Evolutionary conservation across 2,888 invertebrate genomes (phyloP).

Genomic region (Salticus scenicus): DNA sequence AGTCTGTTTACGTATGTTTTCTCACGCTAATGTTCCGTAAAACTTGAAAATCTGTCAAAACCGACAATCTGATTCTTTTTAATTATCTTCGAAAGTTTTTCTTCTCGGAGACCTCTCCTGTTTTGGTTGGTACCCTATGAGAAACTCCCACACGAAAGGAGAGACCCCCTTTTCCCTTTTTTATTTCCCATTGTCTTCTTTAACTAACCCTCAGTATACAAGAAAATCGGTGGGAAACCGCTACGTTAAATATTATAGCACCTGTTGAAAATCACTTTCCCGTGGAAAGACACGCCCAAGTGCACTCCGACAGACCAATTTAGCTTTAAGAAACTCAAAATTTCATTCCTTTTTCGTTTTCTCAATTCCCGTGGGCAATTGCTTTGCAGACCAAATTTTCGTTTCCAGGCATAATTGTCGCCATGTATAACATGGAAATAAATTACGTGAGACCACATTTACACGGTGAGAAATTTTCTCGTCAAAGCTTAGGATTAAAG

Average conservation of each 20-base stretch:
- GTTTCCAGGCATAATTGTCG: slow-evolving; percentile 31
- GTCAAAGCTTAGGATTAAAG: neutral
- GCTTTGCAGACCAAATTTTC: slow-evolving; percentile 24
- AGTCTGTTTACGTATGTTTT: too few species aligned
- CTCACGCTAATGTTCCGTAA: neutral
- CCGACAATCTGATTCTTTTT: neutral
- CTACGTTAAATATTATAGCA: slow-evolving; percentile 4
- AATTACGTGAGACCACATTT: neutral
- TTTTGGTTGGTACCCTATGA: neutral
- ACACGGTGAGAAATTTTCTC: slow-evolving; percentile 27
- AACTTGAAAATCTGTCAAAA: neutral
- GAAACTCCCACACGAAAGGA: slow-evolving; percentile 9
- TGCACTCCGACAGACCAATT: slow-evolving; percentile 38
- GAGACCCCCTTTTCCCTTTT: neutral
- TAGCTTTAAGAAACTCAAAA: slow-evolving; percentile 28
- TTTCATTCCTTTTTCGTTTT: slow-evolving; percentile 30
- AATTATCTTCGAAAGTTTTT: neutral
- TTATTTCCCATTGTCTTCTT: neutral
- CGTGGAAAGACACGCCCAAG: slow-evolving; percentile 53
- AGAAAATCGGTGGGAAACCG: slow-evolving; percentile 23
- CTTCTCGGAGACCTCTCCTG: neutral
- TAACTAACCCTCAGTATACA: neutral
- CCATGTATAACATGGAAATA: neutral
- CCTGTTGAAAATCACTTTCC: slow-evolving; percentile 50
- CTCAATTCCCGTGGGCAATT: slow-evolving; percentile 15